phyloP scores from a whole-genome alignment of 1,140 invertebrate genomes.

The Heterodera carotae region DNA sequence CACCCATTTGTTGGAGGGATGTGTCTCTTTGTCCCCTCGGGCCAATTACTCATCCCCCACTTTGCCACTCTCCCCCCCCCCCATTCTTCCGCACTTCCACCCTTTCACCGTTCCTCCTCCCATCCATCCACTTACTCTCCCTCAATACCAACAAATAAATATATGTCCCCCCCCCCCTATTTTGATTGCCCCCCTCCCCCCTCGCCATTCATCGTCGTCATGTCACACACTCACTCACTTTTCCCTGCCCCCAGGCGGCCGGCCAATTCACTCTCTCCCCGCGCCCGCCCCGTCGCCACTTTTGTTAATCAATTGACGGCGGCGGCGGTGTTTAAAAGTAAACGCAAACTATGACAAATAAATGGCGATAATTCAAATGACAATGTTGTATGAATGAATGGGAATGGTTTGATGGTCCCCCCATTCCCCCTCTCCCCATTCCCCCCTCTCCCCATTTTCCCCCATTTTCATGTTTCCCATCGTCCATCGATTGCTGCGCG shows the following conservation, averaged over 20 bases:
- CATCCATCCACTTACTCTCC: neutral
- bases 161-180: too few species aligned
- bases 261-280: neutral
- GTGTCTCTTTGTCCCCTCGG: neutral
- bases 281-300: neutral
- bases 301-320: conserved; percentile 4
- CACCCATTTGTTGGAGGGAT: neutral
- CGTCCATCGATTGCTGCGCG: neutral
- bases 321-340: too few species aligned
- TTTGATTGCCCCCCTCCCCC: neutral
- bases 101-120: conserved; percentile 4
- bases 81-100: neutral
- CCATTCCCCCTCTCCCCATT: neutral
- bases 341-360: neutral
- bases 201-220: neutral
- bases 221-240: conserved; percentile 5
- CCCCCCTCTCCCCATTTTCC: neutral
- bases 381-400: too few species aligned
- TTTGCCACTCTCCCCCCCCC: too few species aligned
- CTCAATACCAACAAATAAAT: neutral
- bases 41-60: neutral
- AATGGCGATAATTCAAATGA: too few species aligned
- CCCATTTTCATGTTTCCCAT: too few species aligned
- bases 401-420: too few species aligned
- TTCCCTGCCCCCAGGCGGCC: neutral